Percentiles rank a stretch among this genome's conserved stretches.
phyloP scores from a whole-genome alignment of 2,888 invertebrate genomes.

The Stomorhina lunata region DNA sequence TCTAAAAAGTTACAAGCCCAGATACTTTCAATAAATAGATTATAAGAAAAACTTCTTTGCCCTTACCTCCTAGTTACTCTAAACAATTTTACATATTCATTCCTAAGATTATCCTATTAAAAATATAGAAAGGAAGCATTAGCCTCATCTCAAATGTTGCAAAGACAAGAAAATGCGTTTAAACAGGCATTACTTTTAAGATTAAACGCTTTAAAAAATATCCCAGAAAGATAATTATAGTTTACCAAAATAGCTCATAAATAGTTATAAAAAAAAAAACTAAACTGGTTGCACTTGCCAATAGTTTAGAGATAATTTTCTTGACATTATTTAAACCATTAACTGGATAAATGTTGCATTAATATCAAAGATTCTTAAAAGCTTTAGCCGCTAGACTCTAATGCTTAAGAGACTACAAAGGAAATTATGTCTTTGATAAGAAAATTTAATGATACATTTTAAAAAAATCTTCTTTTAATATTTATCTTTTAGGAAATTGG shows the following conservation, averaged over 20 bases:
- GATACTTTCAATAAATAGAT: neutral
- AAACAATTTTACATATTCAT: neutral
- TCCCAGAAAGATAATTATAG: neutral
- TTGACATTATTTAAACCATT: constrained; percentile 43
- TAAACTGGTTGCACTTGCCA: constrained; percentile 26
- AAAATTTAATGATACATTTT: neutral
- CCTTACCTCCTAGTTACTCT: neutral
- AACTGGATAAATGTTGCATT: constrained; percentile 36
- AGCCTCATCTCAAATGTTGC: neutral
- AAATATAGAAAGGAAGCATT: constrained; percentile 33
- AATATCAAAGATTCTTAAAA: neutral
- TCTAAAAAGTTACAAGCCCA: neutral
- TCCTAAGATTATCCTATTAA: constrained; percentile 8
- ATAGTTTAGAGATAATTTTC: constrained; percentile 22
- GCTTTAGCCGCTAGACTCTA: neutral
- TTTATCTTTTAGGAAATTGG: too few relatives aligned
- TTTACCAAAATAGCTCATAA: constrained; percentile 1
- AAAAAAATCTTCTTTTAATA: too few relatives aligned
- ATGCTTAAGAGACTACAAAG: neutral
- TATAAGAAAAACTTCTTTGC: neutral
- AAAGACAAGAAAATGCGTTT: constrained; percentile 8
- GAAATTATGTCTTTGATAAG: neutral
- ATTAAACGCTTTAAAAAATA: constrained; percentile 4
- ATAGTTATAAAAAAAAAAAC: neutral
- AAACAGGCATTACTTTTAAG: constrained; percentile 28